Base-by-base conservation (phyloP, 2,888 invertebrate genomes). In the Zygogramma bicolorata region DNA sequence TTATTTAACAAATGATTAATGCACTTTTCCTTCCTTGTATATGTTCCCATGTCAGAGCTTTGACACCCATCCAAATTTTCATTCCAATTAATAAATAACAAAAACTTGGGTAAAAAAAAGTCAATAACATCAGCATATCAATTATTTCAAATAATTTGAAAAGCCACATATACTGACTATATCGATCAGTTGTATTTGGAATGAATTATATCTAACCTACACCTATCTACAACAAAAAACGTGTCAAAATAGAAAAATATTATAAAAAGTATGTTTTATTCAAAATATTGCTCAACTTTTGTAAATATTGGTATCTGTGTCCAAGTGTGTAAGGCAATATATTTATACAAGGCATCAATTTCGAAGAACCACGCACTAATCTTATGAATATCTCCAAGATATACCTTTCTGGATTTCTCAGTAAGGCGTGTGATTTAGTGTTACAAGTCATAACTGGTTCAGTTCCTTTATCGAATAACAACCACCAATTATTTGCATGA, bases 321-420 rank as follows among this genome's bases (percentile, higher is more conserved):
- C 62, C 61, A 71, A 57, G 20, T 18, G 31, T 59, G 59, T 67
- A 71, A 71, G 71, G 71, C 71, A 53, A 46, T 53, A 67, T 57
- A 42, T 71, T 42, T 40, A 34, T 40, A 53, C 65, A 71, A 71
- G 71, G 71, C 71, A 66, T 67, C 67, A 25, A 40, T 22, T 59
- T 15, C 59, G 20, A 46, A 22, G n/a, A n/a, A 62, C 63, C 46
- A 58, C 31, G 25, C 59, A 38, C 58, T 65, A 31, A 8, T 65
- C 34, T 34, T 59, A 20, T 46, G 46, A 18, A 20, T n/a, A n/a
- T n/a, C n/a, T n/a, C n/a, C n/a, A n/a, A n/a, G n/a, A n/a, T n/a
- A n/a, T n/a, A n/a, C n/a, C n/a, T n/a, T n/a, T n/a, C n/a, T n/a
- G n/a, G n/a, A n/a, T n/a, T n/a, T n/a, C n/a, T n/a, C n/a, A n/a